Evolutionary conservation across 2,888 invertebrate species (phyloP).

Genomic region (Drosophila picticornis): DNA sequence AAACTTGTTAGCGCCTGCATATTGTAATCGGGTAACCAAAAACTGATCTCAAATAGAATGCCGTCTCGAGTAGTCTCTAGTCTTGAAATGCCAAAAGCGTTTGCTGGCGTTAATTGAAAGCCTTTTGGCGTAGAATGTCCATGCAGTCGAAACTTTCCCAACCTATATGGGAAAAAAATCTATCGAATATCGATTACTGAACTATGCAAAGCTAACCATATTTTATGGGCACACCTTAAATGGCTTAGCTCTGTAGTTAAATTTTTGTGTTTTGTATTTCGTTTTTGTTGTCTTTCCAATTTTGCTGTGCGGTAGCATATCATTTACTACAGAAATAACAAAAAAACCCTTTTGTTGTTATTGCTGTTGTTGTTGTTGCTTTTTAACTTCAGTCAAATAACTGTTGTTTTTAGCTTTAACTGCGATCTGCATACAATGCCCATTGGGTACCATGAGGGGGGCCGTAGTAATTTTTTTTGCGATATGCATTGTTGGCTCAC

Average conservation of each 20-base stretch:
- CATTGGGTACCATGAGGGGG: conserved; percentile 41
- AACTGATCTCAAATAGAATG: conserved; percentile 61
- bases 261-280: background rate
- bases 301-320: conserved; percentile 59
- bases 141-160: conserved; percentile 28
- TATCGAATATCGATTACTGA: conserved; percentile 56
- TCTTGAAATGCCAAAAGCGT: conserved; percentile 2
- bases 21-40: conserved; percentile 54
- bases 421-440: conserved; percentile 72
- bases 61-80: conserved; percentile 9
- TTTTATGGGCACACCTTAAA: conserved; percentile 59
- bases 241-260: conserved; percentile 12
- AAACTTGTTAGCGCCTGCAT: conserved; percentile 43
- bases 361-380: conserved; percentile 3
- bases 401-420: conserved; percentile 29
- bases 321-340: conserved; percentile 39
- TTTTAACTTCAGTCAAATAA: conserved; percentile 30
- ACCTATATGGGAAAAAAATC: conserved; percentile 30
- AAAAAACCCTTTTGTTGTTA: conserved; percentile 38
- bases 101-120: conserved; percentile 50
- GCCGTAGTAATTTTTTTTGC: conserved; percentile 14
- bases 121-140: conserved; percentile 65
- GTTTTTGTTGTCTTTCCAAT: background rate
- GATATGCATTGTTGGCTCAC: conserved; percentile 63
- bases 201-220: conserved; percentile 28